Conservation (phyloP, 2,113 vertebrate genomes). For the Xenotilapia longispinis region DNA sequence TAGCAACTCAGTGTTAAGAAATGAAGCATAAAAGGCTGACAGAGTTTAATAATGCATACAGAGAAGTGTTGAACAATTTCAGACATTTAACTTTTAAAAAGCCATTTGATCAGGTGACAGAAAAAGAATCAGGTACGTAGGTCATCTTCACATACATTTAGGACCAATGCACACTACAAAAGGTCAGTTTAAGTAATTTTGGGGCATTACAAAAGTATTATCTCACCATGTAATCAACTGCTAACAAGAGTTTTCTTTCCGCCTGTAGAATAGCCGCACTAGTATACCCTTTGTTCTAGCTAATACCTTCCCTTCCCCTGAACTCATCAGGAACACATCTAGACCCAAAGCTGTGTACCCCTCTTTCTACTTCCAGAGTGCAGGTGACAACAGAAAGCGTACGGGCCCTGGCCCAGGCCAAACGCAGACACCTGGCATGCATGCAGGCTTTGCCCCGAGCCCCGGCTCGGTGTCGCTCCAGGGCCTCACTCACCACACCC, state of each 20-base stretch:
- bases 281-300: constrained; percentile 43
- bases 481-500: constrained; percentile 36
- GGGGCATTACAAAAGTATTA: background rate
- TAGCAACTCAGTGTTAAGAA: background rate
- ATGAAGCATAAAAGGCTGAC: background rate
- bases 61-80: background rate
- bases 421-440: constrained; percentile 16
- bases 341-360: constrained; percentile 86
- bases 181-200: background rate
- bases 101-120: background rate
- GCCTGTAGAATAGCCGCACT: constrained; percentile 51
- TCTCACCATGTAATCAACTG: background rate
- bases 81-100: background rate
- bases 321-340: constrained; percentile 72
- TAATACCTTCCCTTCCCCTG: constrained; percentile 75
- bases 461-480: constrained; percentile 18
- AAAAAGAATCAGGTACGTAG: background rate
- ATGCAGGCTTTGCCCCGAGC: constrained; percentile 41
- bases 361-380: constrained; percentile 98
- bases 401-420: constrained; percentile 24
- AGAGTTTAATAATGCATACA: background rate
- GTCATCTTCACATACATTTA: background rate
- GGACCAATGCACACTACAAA: background rate
- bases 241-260: constrained; percentile 26
- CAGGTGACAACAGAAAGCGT: constrained; percentile 92